Conservation (phyloP, 2,888 invertebrate genomes). For the Saturnia pavonia region DNA sequence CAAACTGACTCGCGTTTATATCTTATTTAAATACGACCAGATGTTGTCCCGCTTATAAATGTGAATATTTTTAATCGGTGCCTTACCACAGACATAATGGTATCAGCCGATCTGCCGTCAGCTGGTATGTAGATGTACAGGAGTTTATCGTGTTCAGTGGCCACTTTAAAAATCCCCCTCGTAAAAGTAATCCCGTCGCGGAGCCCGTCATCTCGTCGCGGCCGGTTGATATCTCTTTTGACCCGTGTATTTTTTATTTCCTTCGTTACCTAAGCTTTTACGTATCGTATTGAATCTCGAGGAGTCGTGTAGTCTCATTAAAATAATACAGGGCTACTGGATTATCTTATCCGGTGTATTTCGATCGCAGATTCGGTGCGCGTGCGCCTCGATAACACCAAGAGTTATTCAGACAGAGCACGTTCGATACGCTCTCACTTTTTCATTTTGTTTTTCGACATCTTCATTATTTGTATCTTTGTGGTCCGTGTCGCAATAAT, state of each 20-base stretch:
- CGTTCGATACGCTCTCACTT: slow-evolving; percentile 73
- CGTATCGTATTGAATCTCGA: slow-evolving; percentile 76
- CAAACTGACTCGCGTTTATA: slow-evolving; percentile 76
- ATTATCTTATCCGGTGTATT: slow-evolving; percentile 81
- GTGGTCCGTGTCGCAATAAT: slow-evolving; percentile 28
- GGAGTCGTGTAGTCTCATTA: slow-evolving; percentile 82
- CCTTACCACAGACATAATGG: slow-evolving; percentile 79
- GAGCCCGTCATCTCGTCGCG: slow-evolving; percentile 56
- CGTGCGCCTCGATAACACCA: slow-evolving; percentile 78
- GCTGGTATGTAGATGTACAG: slow-evolving; percentile 76
- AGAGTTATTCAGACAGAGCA: slow-evolving; percentile 77
- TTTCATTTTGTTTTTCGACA: slow-evolving; percentile 75
- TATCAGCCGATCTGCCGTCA: slow-evolving; percentile 80
- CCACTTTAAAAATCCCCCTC: slow-evolving; percentile 74
- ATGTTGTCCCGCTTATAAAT: slow-evolving; percentile 77
- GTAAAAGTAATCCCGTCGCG: slow-evolving; percentile 53
- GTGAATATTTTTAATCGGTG: slow-evolving; percentile 78
- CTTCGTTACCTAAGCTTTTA: slow-evolving; percentile 78
- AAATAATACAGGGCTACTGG: slow-evolving; percentile 82
- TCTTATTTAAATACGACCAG: slow-evolving; percentile 81
- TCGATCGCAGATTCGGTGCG: slow-evolving; percentile 81
- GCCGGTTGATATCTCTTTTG: slow-evolving; percentile 76
- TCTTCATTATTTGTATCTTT: slow-evolving; percentile 75
- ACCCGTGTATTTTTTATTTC: slow-evolving; percentile 73
- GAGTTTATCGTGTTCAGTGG: slow-evolving; percentile 72